Percentiles rank a stretch among this genome's conserved stretches.
Conservation (phyloP, 30 jellyfish, hydroid and myxozoan species). For the Pelagia noctiluca region DNA sequence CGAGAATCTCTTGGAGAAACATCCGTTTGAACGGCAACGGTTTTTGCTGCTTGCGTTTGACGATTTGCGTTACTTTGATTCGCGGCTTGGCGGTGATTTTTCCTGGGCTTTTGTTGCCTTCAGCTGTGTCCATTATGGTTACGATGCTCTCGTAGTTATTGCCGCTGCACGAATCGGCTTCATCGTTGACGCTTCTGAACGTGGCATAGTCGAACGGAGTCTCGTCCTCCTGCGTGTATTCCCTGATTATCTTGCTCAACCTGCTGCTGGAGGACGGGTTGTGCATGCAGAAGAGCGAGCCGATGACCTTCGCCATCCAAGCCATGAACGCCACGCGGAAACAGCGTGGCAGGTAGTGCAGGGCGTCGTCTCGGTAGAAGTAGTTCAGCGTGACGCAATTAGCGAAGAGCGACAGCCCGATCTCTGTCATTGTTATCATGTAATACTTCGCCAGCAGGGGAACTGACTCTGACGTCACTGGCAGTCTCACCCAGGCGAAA, state of each 20-base stretch:
- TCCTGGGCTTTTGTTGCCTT: neutral
- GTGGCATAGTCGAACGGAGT: conserved; percentile 10
- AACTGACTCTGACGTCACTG: conserved; percentile 81
- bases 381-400: conserved; percentile 76
- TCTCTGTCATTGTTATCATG: conserved; percentile 78
- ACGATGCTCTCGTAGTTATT: conserved; percentile 59
- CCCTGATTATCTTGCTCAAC: conserved; percentile 43
- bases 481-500: conserved; percentile 82
- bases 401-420: conserved; percentile 82
- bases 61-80: conserved; percentile 48
- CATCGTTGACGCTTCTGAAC: conserved; percentile 9
- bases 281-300: conserved; percentile 74
- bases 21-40: conserved; percentile 46
- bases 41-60: conserved; percentile 42
- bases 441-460: conserved; percentile 80
- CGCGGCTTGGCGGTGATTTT: conserved; percentile 39
- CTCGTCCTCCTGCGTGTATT: conserved; percentile 40
- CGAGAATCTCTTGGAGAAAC: conserved; percentile 43
- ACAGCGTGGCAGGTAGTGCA: conserved; percentile 64
- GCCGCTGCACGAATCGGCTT: conserved; percentile 33
- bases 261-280: conserved; percentile 50
- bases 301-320: conserved; percentile 66
- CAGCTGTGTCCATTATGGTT: conserved; percentile 47
- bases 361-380: conserved; percentile 81
- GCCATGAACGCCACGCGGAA: conserved; percentile 67